phyloP scores from a whole-genome alignment of 2,113 vertebrate genomes.

The Cyprinodon tularosa region DNA sequence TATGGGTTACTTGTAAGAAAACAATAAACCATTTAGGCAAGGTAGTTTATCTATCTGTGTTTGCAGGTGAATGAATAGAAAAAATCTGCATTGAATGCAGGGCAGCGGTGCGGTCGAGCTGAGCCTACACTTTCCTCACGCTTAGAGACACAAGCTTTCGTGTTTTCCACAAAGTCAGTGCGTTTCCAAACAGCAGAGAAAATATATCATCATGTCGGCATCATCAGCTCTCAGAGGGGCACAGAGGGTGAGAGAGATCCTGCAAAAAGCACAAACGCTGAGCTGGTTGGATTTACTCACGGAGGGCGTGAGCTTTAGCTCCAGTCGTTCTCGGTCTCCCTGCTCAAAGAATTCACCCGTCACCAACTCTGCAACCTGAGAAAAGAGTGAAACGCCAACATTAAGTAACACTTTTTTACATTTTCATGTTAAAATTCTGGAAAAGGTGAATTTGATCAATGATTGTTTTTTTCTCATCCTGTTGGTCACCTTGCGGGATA shows the following conservation, averaged over 20 bases:
- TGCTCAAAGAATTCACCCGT: slow-evolving; percentile 99
- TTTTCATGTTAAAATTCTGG: not conserved
- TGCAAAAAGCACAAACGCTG: slow-evolving; percentile 35
- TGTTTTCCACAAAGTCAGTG: slow-evolving; percentile 44
- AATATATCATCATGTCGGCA: slow-evolving; percentile 49
- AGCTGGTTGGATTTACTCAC: slow-evolving; percentile 79
- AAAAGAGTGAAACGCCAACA: not conserved
- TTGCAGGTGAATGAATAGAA: slow-evolving; percentile 32
- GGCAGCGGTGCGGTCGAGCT: slow-evolving; percentile 44
- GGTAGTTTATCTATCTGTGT: not conserved
- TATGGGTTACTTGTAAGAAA: not conserved
- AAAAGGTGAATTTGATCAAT: not conserved
- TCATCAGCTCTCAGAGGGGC: slow-evolving; percentile 45
- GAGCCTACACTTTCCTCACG: slow-evolving; percentile 55
- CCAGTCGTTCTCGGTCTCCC: slow-evolving; percentile 95
- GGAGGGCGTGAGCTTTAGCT: slow-evolving; percentile 96
- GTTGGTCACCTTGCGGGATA: slow-evolving; percentile 93
- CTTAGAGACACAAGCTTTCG: slow-evolving; percentile 37
- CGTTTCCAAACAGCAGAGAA: slow-evolving; percentile 37
- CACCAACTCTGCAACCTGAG: slow-evolving; percentile 96
- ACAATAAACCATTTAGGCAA: not conserved
- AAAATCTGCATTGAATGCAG: slow-evolving; percentile 26
- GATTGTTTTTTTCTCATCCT: not conserved
- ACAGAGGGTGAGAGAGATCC: slow-evolving; percentile 23
- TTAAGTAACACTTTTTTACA: not conserved